Conservation (phyloP, 1,140 invertebrate genomes). For the Episyrphus balteatus region DNA sequence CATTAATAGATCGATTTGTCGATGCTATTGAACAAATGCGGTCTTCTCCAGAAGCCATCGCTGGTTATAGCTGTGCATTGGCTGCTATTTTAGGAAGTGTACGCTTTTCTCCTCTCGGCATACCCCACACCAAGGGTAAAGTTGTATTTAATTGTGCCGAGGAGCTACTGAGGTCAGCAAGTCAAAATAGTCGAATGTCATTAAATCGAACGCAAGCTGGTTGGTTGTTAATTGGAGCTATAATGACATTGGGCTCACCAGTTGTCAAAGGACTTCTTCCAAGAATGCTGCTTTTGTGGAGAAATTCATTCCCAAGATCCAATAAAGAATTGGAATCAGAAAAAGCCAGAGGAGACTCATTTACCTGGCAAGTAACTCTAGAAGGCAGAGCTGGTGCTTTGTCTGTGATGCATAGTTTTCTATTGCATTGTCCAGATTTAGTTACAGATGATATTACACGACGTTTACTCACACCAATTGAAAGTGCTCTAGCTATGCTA, state of each 20-base stretch:
- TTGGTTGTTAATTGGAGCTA: slow-evolving; percentile 92
- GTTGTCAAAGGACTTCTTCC: slow-evolving; percentile 83
- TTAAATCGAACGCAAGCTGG: slow-evolving; percentile 91
- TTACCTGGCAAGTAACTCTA: slow-evolving; percentile 97
- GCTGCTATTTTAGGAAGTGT: slow-evolving; percentile 89
- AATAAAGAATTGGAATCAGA: slow-evolving; percentile 94
- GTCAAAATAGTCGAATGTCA: slow-evolving; percentile 90
- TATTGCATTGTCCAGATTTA: slow-evolving; percentile 81
- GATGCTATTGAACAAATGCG: slow-evolving; percentile 79
- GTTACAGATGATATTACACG: slow-evolving; percentile 84
- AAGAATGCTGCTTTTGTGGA: slow-evolving; percentile 89
- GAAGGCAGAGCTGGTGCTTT: slow-evolving; percentile 93
- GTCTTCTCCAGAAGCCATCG: slow-evolving; percentile 85
- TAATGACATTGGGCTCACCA: slow-evolving; percentile 91
- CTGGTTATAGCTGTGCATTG: slow-evolving; percentile 87
- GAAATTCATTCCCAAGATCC: slow-evolving; percentile 93
- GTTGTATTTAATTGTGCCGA: slow-evolving; percentile 96
- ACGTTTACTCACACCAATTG: slow-evolving; percentile 78
- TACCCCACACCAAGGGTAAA: slow-evolving; percentile 93
- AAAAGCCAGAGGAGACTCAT: slow-evolving; percentile 92
- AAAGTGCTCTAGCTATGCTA: slow-evolving; percentile 88
- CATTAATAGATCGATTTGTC: slow-evolving; percentile 79
- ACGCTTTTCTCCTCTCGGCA: slow-evolving; percentile 79
- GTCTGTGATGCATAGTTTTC: slow-evolving; percentile 87
- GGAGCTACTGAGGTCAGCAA: slow-evolving; percentile 91